These are phyloP conservation scores for Sceloporus undulatus DNA, from an alignment of 2,113 vertebrate species.

Conservation along the genomic window DNA sequence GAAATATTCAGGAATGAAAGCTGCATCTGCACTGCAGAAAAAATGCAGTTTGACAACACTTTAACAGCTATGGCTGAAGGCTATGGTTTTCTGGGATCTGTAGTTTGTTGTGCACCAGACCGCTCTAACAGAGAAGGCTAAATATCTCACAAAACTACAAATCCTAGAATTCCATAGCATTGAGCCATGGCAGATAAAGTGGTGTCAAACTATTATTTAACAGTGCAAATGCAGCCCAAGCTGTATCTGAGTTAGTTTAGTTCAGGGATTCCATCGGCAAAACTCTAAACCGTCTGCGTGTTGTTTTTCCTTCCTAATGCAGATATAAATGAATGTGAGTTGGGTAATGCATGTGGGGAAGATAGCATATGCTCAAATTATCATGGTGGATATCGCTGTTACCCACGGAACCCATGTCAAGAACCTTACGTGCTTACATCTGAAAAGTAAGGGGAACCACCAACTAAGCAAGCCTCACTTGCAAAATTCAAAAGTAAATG, in stretches of 20 bases:
- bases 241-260: not conserved
- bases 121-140: no score
- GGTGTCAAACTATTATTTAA: no score
- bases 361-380: constrained; percentile 99
- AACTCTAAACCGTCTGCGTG: not conserved
- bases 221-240: no score
- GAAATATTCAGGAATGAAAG: not conserved
- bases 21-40: no score
- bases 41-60: no score
- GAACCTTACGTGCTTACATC: constrained; percentile 90
- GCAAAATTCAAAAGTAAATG: not conserved
- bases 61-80: no score
- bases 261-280: not conserved
- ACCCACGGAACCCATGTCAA: constrained; percentile 94
- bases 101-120: no score
- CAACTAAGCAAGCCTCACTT: not conserved
- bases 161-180: no score
- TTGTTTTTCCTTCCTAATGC: constrained; percentile 43
- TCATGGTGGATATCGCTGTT: constrained; percentile 94
- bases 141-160: no score
- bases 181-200: no score
- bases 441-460: constrained; percentile 87
- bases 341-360: constrained; percentile 89
- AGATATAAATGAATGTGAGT: constrained; percentile 98
- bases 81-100: no score